Conservation (phyloP, 2,888 invertebrate genomes). For the Seira sanloemensis region DNA sequence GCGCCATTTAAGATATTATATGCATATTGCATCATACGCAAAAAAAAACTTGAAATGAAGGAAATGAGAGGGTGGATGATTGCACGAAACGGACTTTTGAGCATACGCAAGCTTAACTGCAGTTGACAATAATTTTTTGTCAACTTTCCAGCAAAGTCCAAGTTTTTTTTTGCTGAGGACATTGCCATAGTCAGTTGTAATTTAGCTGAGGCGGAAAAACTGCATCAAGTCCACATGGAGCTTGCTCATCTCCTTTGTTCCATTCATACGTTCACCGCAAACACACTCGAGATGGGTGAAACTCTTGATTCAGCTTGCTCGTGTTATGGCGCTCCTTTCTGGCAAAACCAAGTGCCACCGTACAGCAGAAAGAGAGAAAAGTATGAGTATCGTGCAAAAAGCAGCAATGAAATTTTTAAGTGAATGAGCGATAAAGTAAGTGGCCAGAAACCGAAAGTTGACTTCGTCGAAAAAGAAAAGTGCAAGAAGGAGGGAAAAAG, state of each 20-base stretch:
- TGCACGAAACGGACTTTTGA: background rate
- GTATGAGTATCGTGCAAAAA: background rate
- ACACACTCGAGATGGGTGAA: background rate
- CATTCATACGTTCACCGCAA: slow-evolving; percentile 15
- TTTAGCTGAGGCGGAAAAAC: background rate
- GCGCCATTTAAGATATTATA: background rate
- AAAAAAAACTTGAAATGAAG: background rate
- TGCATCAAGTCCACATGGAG: background rate
- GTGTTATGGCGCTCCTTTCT: slow-evolving; percentile 4
- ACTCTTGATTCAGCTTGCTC: background rate
- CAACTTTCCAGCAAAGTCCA: slow-evolving; percentile 36
- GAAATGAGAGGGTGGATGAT: background rate
- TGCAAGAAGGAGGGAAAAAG: background rate
- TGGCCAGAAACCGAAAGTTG: slow-evolving; percentile 2
- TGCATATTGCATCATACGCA: background rate
- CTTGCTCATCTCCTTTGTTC: slow-evolving; percentile 4
- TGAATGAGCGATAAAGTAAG: slow-evolving; percentile 46
- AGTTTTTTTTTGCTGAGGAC: no score
- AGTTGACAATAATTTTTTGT: slow-evolving; percentile 56
- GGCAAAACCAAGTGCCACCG: no score
- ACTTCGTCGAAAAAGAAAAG: background rate
- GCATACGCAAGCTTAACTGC: slow-evolving; percentile 33
- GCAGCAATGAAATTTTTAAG: slow-evolving; percentile 19
- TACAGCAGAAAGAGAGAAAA: background rate
- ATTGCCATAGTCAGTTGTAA: background rate